Evolutionary conservation across 2,888 invertebrate species (phyloP).

Genomic region (Agapostemon virescens): DNA sequence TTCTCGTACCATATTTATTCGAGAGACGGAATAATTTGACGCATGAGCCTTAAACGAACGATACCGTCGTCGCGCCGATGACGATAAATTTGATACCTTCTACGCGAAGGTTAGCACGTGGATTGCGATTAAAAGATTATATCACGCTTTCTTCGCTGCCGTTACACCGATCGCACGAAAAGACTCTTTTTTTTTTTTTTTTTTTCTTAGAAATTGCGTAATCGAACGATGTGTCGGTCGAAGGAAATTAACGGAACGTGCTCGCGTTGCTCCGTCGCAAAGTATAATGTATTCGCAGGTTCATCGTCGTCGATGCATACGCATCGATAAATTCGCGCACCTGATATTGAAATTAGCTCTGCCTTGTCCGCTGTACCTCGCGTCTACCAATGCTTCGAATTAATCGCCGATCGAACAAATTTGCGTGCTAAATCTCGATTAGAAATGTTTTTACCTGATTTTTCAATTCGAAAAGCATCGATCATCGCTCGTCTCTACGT

Average conservation of each 20-base stretch:
- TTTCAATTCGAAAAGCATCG: no score
- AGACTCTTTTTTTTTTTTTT: no score
- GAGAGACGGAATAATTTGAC: slow-evolving; percentile 27
- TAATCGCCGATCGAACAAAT: not conserved
- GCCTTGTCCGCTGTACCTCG: not conserved
- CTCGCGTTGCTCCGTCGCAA: not conserved
- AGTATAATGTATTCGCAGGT: not conserved
- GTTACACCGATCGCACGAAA: not conserved
- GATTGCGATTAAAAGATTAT: not conserved
- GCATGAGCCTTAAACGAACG: not conserved
- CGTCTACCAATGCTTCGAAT: not conserved
- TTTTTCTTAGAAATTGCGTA: not conserved
- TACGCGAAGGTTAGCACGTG: slow-evolving; percentile 24
- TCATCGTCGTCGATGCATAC: not conserved
- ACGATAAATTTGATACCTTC: slow-evolving; percentile 14
- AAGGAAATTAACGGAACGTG: not conserved
- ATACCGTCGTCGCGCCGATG: no score
- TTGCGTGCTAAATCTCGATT: no score
- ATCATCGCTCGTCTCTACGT: no score
- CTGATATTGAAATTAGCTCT: not conserved
- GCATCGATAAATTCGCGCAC: not conserved
- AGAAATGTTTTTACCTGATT: no score
- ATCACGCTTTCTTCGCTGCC: not conserved
- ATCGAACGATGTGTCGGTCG: not conserved
- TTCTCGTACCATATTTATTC: slow-evolving; percentile 4